Evolutionary conservation across 2,113 vertebrate genomes (phyloP).

Genomic region (Pluvialis apricaria): DNA sequence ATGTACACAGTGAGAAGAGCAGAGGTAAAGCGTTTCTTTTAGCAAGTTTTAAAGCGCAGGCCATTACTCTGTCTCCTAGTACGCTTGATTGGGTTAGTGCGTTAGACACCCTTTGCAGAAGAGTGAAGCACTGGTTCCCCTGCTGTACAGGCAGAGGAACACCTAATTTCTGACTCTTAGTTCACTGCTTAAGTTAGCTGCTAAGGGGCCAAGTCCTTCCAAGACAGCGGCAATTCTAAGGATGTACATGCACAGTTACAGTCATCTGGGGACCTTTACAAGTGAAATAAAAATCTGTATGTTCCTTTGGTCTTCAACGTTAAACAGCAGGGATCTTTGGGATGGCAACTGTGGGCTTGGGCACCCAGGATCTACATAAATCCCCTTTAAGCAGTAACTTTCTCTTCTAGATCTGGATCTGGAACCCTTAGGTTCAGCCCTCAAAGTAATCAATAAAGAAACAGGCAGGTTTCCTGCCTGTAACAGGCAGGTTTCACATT

Average conservation of each 20-base stretch:
- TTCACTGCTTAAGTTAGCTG: background rate
- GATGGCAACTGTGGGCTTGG: background rate
- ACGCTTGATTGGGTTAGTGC: background rate
- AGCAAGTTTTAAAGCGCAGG: background rate
- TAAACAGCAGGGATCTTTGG: background rate
- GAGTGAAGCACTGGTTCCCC: fast-evolving
- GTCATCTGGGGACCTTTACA: background rate
- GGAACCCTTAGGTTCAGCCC: background rate
- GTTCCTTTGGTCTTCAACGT: background rate
- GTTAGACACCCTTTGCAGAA: background rate
- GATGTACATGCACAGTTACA: background rate
- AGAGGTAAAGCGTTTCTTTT: background rate
- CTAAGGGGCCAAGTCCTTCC: background rate
- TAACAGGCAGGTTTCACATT: background rate
- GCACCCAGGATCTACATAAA: background rate
- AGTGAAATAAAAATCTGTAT: background rate
- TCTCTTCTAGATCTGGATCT: background rate
- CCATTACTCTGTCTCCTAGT: background rate
- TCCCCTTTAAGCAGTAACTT: background rate
- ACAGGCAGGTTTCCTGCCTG: background rate
- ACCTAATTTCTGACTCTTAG: background rate
- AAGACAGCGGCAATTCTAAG: background rate
- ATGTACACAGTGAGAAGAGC: background rate
- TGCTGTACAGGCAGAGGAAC: background rate
- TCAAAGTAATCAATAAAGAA: background rate